Conservation (phyloP, 2,797 vertebrate species). For the Microtus obscurus region DNA sequence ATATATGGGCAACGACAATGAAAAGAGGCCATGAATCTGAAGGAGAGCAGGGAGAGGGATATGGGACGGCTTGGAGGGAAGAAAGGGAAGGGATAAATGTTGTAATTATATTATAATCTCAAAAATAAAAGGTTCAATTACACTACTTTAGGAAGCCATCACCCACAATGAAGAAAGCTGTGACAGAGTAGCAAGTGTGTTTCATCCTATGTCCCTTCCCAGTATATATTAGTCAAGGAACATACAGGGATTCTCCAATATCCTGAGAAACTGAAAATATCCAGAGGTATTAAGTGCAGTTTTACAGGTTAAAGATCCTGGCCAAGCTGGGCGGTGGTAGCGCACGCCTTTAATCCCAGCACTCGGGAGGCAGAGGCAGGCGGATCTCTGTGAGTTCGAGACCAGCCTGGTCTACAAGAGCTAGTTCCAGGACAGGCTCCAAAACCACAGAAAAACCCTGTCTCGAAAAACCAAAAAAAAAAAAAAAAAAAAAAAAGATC, state of each 20-base stretch:
- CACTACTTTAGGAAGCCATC: not conserved
- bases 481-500: too few species aligned
- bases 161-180: conserved; percentile 40
- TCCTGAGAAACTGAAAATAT: conserved; percentile 26
- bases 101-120: not conserved
- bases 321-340: too few species aligned
- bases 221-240: not conserved
- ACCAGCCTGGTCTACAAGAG: too few species aligned
- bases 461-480: too few species aligned
- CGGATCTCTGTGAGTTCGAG: too few species aligned
- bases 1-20: not conserved
- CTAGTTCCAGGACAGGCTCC: too few species aligned
- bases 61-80: not conserved
- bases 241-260: conserved; percentile 8
- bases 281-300: not conserved
- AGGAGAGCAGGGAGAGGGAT: not conserved
- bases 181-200: not conserved
- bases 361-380: too few species aligned
- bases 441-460: too few species aligned
- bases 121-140: not conserved
- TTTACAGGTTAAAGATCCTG: conserved; percentile 3
- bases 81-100: not conserved
- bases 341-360: too few species aligned
- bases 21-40: not conserved
- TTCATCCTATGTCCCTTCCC: conserved; percentile 5